Evolutionary conservation across 2,797 vertebrate genomes (phyloP), one percentile per base, ranked within the genome.

Genomic region (Artibeus lituratus): DNA sequence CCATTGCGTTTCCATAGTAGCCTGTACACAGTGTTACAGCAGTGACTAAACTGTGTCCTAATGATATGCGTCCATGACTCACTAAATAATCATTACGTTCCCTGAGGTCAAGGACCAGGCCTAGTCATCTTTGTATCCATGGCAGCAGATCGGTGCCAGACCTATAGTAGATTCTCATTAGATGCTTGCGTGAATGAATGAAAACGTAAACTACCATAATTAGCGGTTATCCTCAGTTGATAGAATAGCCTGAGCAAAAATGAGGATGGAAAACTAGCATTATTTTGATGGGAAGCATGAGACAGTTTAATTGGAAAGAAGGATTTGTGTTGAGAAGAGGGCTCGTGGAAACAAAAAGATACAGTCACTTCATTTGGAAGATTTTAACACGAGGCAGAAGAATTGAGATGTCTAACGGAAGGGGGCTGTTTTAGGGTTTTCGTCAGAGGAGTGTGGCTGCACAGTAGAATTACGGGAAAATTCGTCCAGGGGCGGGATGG

Each of bases 31-130:
- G 0, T 6, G 6, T 80, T 65, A 69, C 12, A 59, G 53, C 82
- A 32, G 7, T 94, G 78, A 62, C 89, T 51, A 53, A 92, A 91
- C 82, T 65, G 80, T 85, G 76, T 74, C 83, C 57, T 85, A 57
- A 65, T 29, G 69, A 69, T 81, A 37, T 94, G 77, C 94, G 92
- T 96, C 72, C 57, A 39, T 18, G 97, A 94, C 93, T 97, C 89
- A 97, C 39, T 85, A 47, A 87, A 32, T 91, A 82, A 87, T 87
- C 65, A 22, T 81, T 81, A 62, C 76, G 21, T 82, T 87, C 88
- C 87, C 78, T 55, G 94, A 88, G 76, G 70, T 86, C 73, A 91
- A 83, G 76, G 53, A 59, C 67, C 76, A 65, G 76, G 67, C 47
- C 84, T 84, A 69, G 57, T 97, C 90, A 96, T 87, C 91, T 91